Percentiles rank a stretch among this genome's conserved stretches.
Evolutionary conservation across 2,113 vertebrate genomes (phyloP).

Genomic region (Embiotoca jacksoni): DNA sequence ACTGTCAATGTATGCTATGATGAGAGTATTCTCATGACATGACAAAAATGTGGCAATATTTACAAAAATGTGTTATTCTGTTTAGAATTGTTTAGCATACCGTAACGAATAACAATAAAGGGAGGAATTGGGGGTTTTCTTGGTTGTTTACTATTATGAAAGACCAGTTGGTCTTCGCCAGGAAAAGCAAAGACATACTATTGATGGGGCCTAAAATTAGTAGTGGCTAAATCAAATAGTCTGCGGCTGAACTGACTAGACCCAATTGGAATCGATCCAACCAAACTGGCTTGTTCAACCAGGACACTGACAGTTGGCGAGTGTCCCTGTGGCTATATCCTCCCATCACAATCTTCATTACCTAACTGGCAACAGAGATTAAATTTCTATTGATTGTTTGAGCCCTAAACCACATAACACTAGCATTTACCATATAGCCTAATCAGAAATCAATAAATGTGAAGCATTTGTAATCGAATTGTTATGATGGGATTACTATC

Average conservation of each 20-base stretch:
- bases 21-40: background rate
- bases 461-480: background rate
- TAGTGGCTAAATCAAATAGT: conserved; percentile 21
- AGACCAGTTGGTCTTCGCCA: conserved; percentile 6
- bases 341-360: conserved; percentile 31
- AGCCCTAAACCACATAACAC: conserved; percentile 2
- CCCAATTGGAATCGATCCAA: conserved; percentile 43
- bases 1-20: background rate
- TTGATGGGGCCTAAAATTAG: conserved; percentile 50
- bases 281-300: conserved; percentile 45
- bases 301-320: conserved; percentile 34
- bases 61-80: background rate
- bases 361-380: conserved; percentile 41
- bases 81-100: background rate
- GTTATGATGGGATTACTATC: conserved; percentile 4
- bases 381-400: conserved; percentile 29
- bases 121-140: conserved; percentile 2
- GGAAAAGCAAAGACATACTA: conserved; percentile 24
- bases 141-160: conserved; percentile 18
- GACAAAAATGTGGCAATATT: background rate
- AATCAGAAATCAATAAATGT: conserved; percentile 27
- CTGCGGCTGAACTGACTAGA: conserved; percentile 50
- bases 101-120: conserved; percentile 12
- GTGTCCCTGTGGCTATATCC: conserved; percentile 41
- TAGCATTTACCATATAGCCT: background rate